Evolutionary conservation across 30 jellyfish, hydroid and myxozoan species (phyloP).

Genomic region (Turritopsis rubra): DNA sequence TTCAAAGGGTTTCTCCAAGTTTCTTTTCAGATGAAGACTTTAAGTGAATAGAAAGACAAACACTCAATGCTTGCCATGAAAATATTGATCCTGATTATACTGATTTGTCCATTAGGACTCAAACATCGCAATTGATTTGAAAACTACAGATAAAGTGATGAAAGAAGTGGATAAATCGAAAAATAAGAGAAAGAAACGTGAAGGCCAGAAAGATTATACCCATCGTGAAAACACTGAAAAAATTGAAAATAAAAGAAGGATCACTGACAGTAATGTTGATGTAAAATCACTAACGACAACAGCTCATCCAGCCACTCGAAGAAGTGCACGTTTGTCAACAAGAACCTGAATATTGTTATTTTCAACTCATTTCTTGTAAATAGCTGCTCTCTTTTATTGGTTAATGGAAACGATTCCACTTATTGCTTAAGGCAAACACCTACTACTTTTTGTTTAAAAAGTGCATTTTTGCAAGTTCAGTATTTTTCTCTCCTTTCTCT

Average conservation of each 20-base stretch:
- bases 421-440: too few species aligned
- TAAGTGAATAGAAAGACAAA: too few species aligned
- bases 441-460: too few species aligned
- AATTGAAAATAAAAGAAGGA: not conserved
- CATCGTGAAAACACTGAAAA: not conserved
- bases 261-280: not conserved
- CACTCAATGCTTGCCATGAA: too few species aligned
- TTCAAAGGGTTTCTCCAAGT: too few species aligned
- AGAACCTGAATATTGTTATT: not conserved
- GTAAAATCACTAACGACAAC: not conserved
- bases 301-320: not conserved
- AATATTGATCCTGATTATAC: too few species aligned
- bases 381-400: not conserved
- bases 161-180: not conserved
- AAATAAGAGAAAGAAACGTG: not conserved
- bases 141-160: not conserved
- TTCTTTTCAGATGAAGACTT: too few species aligned
- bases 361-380: too few species aligned
- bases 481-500: too few species aligned
- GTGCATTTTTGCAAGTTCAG: too few species aligned
- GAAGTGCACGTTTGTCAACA: not conserved
- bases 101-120: too few species aligned
- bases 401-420: too few species aligned
- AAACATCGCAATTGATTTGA: not conserved
- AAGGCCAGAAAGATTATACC: not conserved